Conservation (phyloP, 2,888 invertebrate species). For the Sisyra nigra region DNA sequence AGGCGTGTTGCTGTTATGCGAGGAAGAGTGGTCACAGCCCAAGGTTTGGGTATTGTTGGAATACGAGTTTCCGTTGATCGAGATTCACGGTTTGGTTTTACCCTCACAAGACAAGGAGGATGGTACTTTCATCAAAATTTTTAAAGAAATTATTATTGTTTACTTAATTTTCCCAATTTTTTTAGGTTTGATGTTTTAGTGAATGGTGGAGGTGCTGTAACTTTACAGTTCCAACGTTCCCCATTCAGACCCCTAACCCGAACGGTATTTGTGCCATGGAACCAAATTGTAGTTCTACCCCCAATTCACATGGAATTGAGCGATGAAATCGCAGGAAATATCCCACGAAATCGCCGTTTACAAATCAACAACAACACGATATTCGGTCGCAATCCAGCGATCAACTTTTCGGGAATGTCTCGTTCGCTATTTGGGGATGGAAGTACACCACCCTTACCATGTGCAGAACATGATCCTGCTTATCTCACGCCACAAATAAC, state of each 20-base stretch:
- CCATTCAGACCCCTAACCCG: constrained; percentile 80
- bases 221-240: constrained; percentile 87
- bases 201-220: constrained; percentile 96
- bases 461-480: constrained; percentile 77
- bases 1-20: constrained; percentile 98
- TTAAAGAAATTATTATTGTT: background rate
- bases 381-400: constrained; percentile 24
- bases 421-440: constrained; percentile 32
- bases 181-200: constrained; percentile 95
- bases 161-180: background rate
- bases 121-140: constrained; percentile 53
- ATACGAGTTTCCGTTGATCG: constrained; percentile 91
- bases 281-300: constrained; percentile 87
- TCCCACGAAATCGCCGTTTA: constrained; percentile 6
- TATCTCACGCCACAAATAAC: constrained; percentile 69
- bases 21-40: constrained; percentile 88
- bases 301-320: constrained; percentile 76
- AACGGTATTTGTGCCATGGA: constrained; percentile 94
- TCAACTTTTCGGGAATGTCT: constrained; percentile 38
- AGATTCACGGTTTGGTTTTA: constrained; percentile 91
- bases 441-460: constrained; percentile 41
- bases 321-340: constrained; percentile 36
- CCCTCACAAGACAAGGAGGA: constrained; percentile 82
- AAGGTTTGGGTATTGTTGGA: constrained; percentile 91
- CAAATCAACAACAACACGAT: constrained; percentile 9